phyloP scores from a whole-genome alignment of 2,888 invertebrate species.

The Heliconius cydno region DNA sequence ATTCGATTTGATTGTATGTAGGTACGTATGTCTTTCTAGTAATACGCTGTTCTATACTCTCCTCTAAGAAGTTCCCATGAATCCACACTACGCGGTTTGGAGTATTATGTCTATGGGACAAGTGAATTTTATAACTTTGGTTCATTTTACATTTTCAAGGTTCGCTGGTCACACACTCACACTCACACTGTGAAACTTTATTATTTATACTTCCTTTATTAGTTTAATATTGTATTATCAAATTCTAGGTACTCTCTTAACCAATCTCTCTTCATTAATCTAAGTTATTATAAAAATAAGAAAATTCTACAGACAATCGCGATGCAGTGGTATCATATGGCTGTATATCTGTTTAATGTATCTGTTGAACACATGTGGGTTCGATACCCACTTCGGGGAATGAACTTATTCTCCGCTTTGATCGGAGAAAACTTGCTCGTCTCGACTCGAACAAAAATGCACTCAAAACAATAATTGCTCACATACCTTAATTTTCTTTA shows the following conservation, averaged over 20 bases:
- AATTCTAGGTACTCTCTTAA: not conserved
- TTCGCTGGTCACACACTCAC: slow-evolving; percentile 5
- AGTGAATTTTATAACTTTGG: slow-evolving; percentile 24
- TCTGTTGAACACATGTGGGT: too few species aligned
- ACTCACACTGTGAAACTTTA: not conserved
- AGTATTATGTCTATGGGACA: slow-evolving; percentile 26
- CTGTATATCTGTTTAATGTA: too few species aligned
- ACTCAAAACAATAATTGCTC: too few species aligned
- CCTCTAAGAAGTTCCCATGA: slow-evolving; percentile 30
- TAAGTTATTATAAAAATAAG: too few species aligned
- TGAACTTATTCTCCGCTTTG: too few species aligned
- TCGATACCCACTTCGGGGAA: too few species aligned
- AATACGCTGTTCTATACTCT: not conserved
- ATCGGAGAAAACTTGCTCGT: too few species aligned
- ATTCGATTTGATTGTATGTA: too few species aligned
- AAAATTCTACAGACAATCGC: too few species aligned
- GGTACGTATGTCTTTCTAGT: not conserved
- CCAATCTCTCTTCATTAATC: not conserved
- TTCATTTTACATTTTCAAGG: slow-evolving; percentile 26
- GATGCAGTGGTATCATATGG: too few species aligned
- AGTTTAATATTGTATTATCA: not conserved
- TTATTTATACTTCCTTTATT: slow-evolving; percentile 15
- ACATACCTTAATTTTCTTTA: not conserved
- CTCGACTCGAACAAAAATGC: too few species aligned
- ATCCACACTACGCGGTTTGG: slow-evolving; percentile 33